These are phyloP conservation scores for Thalassophryne amazonica DNA, from an alignment of 2,797 vertebrate genomes.

Conservation along the genomic window DNA sequence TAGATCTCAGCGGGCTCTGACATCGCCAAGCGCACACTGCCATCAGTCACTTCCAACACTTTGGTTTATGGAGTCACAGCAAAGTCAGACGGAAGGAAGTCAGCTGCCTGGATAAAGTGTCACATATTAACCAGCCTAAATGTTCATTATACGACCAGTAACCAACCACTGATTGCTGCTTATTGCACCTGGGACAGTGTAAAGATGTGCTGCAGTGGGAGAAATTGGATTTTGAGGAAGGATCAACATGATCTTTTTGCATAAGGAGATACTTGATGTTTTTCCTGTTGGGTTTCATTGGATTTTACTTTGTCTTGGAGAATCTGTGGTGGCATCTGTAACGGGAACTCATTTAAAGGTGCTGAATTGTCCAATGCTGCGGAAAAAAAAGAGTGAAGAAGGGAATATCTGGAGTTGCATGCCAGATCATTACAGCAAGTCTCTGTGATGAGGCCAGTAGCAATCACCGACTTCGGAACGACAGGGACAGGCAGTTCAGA, in stretches of 20 bases:
- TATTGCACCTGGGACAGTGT: slow-evolving; percentile 54
- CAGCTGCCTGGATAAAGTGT: slow-evolving; percentile 58
- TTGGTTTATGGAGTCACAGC: slow-evolving; percentile 73
- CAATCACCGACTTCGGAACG: slow-evolving; percentile 55
- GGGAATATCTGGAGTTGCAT: slow-evolving; percentile 12
- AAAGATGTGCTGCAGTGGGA: slow-evolving; percentile 39
- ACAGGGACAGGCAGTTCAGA: slow-evolving; percentile 17
- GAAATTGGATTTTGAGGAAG: slow-evolving; percentile 33
- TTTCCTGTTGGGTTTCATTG: slow-evolving; percentile 46
- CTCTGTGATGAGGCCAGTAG: slow-evolving; percentile 27
- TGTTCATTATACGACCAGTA: slow-evolving; percentile 54
- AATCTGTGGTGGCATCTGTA: slow-evolving; percentile 48
- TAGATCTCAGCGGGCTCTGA: slow-evolving; percentile 55
- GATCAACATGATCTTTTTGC: slow-evolving; percentile 26
- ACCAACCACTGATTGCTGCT: slow-evolving; percentile 59
- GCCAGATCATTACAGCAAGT: slow-evolving; percentile 32
- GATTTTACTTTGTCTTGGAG: slow-evolving; percentile 56
- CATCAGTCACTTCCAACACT: slow-evolving; percentile 71
- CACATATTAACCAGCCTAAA: slow-evolving; percentile 61
- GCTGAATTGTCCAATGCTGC: slow-evolving; percentile 30
- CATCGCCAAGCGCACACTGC: slow-evolving; percentile 60
- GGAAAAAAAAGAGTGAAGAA: slow-evolving; percentile 24
- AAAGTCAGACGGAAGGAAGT: slow-evolving; percentile 65
- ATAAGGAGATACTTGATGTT: slow-evolving; percentile 27
- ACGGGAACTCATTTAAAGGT: slow-evolving; percentile 60